Evolutionary conservation across 2,888 invertebrate species (phyloP).

Genomic region (Hoplodrina blanda): DNA sequence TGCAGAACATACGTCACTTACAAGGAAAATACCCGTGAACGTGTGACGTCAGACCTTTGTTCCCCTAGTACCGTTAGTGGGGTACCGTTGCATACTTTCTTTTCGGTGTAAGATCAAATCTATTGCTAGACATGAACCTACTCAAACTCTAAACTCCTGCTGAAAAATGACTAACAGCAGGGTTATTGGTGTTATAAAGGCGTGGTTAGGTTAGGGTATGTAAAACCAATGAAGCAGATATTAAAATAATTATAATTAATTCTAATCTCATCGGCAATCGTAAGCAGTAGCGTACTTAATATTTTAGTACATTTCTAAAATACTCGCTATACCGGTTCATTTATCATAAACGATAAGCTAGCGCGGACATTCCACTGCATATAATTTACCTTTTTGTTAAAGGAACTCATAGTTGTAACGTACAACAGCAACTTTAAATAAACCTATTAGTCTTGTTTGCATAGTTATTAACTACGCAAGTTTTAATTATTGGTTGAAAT

Average conservation of each 20-base stretch:
- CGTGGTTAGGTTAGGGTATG: too few relatives aligned
- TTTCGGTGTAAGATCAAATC: not conserved
- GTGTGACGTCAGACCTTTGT: conserved; percentile 2
- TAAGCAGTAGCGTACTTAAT: conserved; percentile 33
- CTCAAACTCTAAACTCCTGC: not conserved
- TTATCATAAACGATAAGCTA: conserved; percentile 54
- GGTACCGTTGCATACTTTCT: not conserved
- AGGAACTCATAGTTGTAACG: conserved; percentile 32
- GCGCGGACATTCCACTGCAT: conserved; percentile 47
- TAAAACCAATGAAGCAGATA: conserved; percentile 10
- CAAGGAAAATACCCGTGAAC: conserved; percentile 5
- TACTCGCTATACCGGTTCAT: conserved; percentile 39
- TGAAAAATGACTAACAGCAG: not conserved
- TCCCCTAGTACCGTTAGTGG: not conserved
- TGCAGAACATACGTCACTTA: too few relatives aligned
- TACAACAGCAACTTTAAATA: conserved; percentile 42
- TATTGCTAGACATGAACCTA: not conserved
- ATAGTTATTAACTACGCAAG: conserved; percentile 35
- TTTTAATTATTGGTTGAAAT: conserved; percentile 28
- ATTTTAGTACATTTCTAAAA: conserved; percentile 53
- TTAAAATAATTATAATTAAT: conserved; percentile 40
- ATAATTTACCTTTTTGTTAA: conserved; percentile 54
- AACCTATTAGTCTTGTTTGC: conserved; percentile 37
- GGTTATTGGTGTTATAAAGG: not conserved
- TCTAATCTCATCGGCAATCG: conserved; percentile 50